Evolutionary conservation across 2,113 vertebrate genomes (phyloP).

Genomic region (Nothocercus julius): DNA sequence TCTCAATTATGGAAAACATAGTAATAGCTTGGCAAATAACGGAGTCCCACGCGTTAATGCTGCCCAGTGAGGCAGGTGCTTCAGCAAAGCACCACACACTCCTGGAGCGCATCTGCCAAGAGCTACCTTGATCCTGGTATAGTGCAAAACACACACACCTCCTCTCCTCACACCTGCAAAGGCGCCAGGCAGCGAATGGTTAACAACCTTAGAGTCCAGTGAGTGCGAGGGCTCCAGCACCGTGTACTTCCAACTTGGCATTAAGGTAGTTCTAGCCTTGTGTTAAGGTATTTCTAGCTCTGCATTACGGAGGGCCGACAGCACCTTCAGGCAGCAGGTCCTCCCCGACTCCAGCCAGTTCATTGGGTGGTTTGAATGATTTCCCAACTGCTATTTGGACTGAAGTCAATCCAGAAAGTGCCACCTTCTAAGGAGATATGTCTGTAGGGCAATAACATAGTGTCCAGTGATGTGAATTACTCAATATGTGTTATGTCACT

Average conservation of each 20-base stretch:
- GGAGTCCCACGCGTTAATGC: background rate
- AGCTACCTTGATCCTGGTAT: accelerated
- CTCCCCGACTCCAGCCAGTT: background rate
- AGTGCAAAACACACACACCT: background rate
- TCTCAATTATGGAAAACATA: constrained; percentile 37
- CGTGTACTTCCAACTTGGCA: background rate
- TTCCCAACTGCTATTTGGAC: background rate
- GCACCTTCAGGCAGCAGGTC: background rate
- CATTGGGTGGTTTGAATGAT: background rate
- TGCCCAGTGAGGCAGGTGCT: background rate
- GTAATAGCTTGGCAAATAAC: background rate
- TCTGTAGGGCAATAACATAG: background rate
- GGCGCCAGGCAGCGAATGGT: background rate
- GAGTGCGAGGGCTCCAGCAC: background rate
- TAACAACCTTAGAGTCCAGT: background rate
- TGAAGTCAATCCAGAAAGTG: background rate
- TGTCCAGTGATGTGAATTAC: background rate
- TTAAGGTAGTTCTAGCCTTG: background rate
- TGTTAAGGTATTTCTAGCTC: background rate
- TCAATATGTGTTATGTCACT: background rate
- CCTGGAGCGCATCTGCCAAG: background rate
- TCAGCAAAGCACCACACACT: background rate
- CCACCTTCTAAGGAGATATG: background rate
- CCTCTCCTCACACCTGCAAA: background rate
- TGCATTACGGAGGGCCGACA: background rate